A percentile compares a stretch with the other conserved stretches of the same genome.
Evolutionary conservation across 30 jellyfish, hydroid and myxozoan genomes (phyloP).

Genomic region (Pseudorhiza aurosa): DNA sequence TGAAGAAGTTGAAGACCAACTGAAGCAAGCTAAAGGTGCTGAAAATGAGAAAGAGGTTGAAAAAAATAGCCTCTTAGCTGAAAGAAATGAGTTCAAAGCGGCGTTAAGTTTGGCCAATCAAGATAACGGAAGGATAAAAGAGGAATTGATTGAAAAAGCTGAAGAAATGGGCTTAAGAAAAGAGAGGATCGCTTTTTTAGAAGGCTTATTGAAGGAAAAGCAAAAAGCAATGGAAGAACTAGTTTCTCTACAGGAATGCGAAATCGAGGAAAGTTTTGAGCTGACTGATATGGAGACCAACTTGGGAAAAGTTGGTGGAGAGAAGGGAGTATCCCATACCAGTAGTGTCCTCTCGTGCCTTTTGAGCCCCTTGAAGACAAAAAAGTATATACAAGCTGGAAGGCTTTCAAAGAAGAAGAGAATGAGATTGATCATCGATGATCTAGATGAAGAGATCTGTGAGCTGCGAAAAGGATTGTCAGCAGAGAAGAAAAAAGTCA

Average conservation of each 20-base stretch:
- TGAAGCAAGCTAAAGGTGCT: background rate
- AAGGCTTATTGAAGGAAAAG: background rate
- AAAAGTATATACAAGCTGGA: background rate
- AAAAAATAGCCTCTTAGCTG: background rate
- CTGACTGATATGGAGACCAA: background rate
- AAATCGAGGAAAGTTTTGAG: background rate
- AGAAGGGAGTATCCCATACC: background rate
- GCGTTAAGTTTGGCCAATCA: background rate
- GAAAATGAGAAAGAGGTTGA: background rate
- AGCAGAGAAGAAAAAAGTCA: background rate
- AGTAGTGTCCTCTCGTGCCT: background rate
- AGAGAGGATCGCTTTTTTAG: background rate
- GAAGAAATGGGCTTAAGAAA: background rate
- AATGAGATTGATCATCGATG: background rate
- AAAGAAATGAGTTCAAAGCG: background rate
- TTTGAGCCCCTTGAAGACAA: background rate
- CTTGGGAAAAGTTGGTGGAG: background rate
- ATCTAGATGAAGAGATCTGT: slow-evolving; percentile 3
- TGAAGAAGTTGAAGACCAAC: background rate
- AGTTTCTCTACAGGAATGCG: background rate
- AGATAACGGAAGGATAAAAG: background rate
- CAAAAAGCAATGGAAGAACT: background rate
- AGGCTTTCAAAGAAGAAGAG: background rate
- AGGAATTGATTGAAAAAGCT: background rate
- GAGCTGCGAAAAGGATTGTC: background rate